Percentiles rank a stretch among this genome's conserved stretches.
Evolutionary conservation across 2,113 vertebrate genomes (phyloP).

Genomic region (Xiphophorus couchianus): DNA sequence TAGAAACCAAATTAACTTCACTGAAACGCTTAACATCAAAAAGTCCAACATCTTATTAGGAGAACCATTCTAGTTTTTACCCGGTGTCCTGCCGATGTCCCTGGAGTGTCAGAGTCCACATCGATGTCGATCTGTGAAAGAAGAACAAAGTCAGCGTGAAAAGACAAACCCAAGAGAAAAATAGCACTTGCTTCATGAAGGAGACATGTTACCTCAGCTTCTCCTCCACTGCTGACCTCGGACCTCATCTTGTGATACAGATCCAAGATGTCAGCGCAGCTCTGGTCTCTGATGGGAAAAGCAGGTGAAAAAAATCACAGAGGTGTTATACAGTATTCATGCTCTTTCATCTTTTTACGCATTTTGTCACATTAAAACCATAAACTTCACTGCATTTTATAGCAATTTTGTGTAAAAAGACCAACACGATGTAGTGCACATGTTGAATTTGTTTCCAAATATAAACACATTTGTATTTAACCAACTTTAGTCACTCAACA

Average conservation of each 20-base stretch:
- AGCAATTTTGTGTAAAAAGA: neutral
- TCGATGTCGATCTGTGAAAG: constrained; percentile 85
- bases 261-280: constrained; percentile 91
- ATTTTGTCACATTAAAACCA: neutral
- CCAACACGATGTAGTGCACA: too few species aligned
- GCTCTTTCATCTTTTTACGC: neutral
- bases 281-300: constrained; percentile 88
- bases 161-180: neutral
- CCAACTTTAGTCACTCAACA: too few species aligned
- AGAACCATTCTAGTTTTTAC: constrained; percentile 70
- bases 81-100: constrained; percentile 90
- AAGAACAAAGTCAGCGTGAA: neutral
- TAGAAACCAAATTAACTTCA: neutral
- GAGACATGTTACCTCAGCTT: constrained; percentile 72
- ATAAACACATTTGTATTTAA: too few species aligned
- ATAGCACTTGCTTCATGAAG: neutral
- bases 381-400: neutral
- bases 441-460: too few species aligned
- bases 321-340: neutral
- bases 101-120: constrained; percentile 93
- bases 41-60: neutral
- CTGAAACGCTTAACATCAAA: neutral
- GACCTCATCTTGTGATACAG: constrained; percentile 89
- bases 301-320: neutral
- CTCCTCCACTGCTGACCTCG: constrained; percentile 87